phyloP scores from a whole-genome alignment of 2,888 invertebrate genomes.

The Rotaria macrura region DNA sequence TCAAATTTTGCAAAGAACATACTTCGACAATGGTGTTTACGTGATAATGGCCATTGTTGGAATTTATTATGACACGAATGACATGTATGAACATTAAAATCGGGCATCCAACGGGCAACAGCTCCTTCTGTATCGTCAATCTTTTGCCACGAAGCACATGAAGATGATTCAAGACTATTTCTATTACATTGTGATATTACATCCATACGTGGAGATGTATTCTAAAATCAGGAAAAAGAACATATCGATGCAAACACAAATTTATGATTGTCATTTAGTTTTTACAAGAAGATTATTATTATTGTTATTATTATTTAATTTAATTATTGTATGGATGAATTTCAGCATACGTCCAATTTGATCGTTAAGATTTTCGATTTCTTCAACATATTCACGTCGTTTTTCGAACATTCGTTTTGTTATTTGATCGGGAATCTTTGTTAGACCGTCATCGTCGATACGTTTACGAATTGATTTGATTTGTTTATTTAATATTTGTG shows the following conservation, averaged over 20 bases:
- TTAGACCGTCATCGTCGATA: conserved; percentile 27
- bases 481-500: background rate
- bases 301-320: background rate
- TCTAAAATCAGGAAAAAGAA: too few relatives aligned
- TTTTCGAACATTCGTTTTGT: conserved; percentile 19
- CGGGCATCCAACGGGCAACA: conserved; percentile 7
- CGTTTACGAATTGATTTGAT: conserved; percentile 16
- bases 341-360: background rate
- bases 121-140: background rate
- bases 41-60: background rate
- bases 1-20: background rate
- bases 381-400: background rate
- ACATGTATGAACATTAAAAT: conserved; percentile 4
- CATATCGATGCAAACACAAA: background rate
- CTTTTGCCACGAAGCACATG: background rate
- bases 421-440: conserved; percentile 15
- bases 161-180: background rate
- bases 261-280: too few relatives aligned
- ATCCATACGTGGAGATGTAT: conserved; percentile 14
- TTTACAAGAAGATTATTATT: background rate
- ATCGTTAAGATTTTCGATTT: background rate
- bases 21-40: background rate
- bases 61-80: background rate
- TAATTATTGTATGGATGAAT: background rate
- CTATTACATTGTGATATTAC: background rate